phyloP scores from a whole-genome alignment of 2,113 vertebrate genomes.

The Delphinapterus leucas region DNA sequence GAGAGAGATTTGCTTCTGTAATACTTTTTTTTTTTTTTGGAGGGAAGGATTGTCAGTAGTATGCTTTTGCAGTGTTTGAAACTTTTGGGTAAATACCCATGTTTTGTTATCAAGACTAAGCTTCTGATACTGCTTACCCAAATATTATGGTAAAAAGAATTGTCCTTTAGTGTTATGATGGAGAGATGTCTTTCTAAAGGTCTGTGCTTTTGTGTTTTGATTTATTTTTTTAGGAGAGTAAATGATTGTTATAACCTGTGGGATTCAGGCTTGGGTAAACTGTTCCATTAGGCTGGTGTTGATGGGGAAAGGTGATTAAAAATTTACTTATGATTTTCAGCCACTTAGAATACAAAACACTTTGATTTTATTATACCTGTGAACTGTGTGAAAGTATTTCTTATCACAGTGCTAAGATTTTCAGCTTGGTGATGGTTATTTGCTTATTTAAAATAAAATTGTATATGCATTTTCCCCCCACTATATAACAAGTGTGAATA shows the following conservation, averaged over 20 bases:
- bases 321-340: slow-evolving; percentile 26
- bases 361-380: not conserved
- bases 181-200: slow-evolving; percentile 34
- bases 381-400: not conserved
- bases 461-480: not conserved
- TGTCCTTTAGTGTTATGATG: slow-evolving; percentile 4
- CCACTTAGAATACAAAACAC: slow-evolving; percentile 1
- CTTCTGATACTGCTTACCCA: not conserved
- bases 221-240: slow-evolving; percentile 29
- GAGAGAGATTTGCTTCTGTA: slow-evolving; percentile 18
- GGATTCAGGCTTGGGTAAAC: not conserved
- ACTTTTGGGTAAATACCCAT: not conserved
- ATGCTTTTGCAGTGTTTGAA: not conserved
- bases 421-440: not conserved
- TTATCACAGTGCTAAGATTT: not conserved
- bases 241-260: not conserved
- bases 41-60: not conserved
- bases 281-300: not conserved
- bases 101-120: not conserved
- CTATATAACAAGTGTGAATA: not conserved
- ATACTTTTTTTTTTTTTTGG: not conserved
- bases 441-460: slow-evolving; percentile 20
- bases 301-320: not conserved
- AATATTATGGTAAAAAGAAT: slow-evolving; percentile 2
- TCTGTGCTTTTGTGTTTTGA: slow-evolving; percentile 23